phyloP scores from a whole-genome alignment of 1,140 invertebrate genomes.

The Drosophila lacteicornis region DNA sequence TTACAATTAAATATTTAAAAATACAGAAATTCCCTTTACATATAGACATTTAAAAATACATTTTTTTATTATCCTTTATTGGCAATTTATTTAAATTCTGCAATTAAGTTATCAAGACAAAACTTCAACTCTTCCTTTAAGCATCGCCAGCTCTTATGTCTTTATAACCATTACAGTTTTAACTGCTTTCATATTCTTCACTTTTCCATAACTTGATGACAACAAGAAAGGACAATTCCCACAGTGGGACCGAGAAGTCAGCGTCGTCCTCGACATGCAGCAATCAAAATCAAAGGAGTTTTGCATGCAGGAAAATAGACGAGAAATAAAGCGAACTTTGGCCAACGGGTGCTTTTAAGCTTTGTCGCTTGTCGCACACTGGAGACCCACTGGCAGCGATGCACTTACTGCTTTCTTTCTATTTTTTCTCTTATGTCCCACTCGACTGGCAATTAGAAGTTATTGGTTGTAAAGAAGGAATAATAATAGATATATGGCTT shows the following conservation, averaged over 20 bases:
- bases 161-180: not conserved
- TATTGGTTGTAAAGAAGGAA: constrained; percentile 45
- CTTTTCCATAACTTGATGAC: constrained; percentile 18
- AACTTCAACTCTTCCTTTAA: not conserved
- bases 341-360: constrained; percentile 60
- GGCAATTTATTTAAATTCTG: not conserved
- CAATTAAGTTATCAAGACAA: no score
- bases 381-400: constrained; percentile 53
- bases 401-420: constrained; percentile 28
- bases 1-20: no score
- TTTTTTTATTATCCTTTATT: not conserved
- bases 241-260: constrained; percentile 29
- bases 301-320: constrained; percentile 19
- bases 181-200: constrained; percentile 5
- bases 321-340: constrained; percentile 9
- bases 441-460: constrained; percentile 64
- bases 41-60: no score
- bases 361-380: constrained; percentile 60
- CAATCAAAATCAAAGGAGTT: constrained; percentile 59
- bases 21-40: no score
- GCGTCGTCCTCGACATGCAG: constrained; percentile 26
- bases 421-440: constrained; percentile 1
- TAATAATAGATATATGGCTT: constrained; percentile 1
- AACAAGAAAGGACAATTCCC: constrained; percentile 47
- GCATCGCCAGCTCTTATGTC: not conserved